Evolutionary conservation across 2,113 vertebrate species (phyloP), one percentile per base, ranked within the genome.

Genomic region (Gila orcuttii): DNA sequence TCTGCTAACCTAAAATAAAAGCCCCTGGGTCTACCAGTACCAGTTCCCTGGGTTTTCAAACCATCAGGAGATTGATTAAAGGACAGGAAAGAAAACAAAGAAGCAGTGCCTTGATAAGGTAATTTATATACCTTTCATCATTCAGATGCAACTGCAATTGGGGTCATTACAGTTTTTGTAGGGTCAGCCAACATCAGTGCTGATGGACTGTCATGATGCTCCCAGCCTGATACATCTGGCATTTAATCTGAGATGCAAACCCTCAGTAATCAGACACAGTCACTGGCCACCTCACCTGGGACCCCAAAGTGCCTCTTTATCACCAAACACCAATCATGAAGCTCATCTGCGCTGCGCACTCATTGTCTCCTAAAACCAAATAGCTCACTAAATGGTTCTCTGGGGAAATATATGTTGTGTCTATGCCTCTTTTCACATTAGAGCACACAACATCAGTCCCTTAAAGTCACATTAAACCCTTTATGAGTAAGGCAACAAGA

Each of bases 311-410:
- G 74, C 25, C n/a, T 52, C 45, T 76, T 52, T 76, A 52, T 76
- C 74, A 31, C 42, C 42, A 76, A 47, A 52, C 39, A 74, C 36
- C 23, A 47, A 47, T 74, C 23, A 47, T n/a, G 12, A 23, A 75
- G 42, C 45, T 52, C 25, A 76, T 76, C n/a, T 25, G 28, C 74
- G 2, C 45, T 52, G 74, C 74, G 42, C 23, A 15, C 45, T 76
- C 74, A 52, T 52, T 76, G 25, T 15, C 74, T 6, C 3, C 47
- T 76, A 31, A 57, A 76, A 76, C 69, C 69, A 76, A 47, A 76
- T 52, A 76, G n/a, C 42, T 76, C 74, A 8, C 42, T 25, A 76
- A 76, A 76, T 76, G n/a, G 74, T 31, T 15, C 45, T 19, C 74
- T 31, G 25, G 47, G 45, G 45, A 52, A 50, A 31, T 76, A 28